Base-by-base conservation (phyloP, 2,113 vertebrate species). In the Cyprinus carpio region DNA sequence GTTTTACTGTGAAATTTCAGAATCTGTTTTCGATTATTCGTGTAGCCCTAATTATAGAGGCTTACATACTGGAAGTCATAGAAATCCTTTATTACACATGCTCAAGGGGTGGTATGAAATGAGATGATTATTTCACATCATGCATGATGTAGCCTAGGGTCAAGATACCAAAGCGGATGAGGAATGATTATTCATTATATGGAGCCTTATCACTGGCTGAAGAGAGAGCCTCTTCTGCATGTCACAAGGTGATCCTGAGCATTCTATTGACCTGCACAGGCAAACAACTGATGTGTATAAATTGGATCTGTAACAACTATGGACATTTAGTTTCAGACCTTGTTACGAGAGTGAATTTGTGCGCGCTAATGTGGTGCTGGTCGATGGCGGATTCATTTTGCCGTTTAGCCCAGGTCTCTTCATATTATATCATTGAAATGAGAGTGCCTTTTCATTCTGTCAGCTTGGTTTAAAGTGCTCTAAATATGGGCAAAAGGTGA, bases 241-340 rank as follows among this genome's bases (percentile, higher is more conserved):
- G 87, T 93, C 90, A 87, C 92, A 93, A 93, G 91, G 91, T 94
- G 92, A 95, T 93, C 87, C 91, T 85, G 72, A 90, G 51, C 88
- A 90, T 83, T 58, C 88, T 85, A 90, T 91, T 91, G 90, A 93
- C 83, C 88, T 88, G 67, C 83, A 56, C 20, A 60, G 46, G 74
- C 80, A 90, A 67, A 88, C 84, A 87, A 71, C 37, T 75, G 83
- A 92, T 90, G 86, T 89, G 85, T 93, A 92, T 91, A 92, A 93
- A 94, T 94, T 90, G 88, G 88, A 85, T 88, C 29, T 86, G 29
- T 93, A 95, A 95, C 82, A 90, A 75, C 37, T 92, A 92, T 90
- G 90, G 92, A 93, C 86, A 18, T 91, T 91, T 91, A 88, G 85
- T 93, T 93, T 94, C 90, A 88, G 90, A 91, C 86, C 86, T 86